These are phyloP conservation scores for Maniola hyperantus DNA, from an alignment of 2,888 invertebrate species.

Conservation along the genomic window DNA sequence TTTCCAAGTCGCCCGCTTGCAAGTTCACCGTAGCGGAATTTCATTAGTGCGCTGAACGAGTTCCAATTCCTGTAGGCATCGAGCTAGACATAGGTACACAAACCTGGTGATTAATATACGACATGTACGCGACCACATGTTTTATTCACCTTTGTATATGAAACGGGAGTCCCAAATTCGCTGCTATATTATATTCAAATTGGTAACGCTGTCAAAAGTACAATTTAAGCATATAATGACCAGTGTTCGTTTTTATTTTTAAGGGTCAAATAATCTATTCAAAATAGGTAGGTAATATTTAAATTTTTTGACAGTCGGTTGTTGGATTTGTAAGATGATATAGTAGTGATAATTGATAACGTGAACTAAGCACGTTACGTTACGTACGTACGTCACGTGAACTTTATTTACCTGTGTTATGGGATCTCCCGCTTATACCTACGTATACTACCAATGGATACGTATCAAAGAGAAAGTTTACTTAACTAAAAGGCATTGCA, in stretches of 20 bases:
- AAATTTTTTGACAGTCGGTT: no score
- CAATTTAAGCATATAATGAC: no score
- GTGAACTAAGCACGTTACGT: no score
- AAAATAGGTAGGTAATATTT: no score
- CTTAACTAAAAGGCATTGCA: constrained; percentile 15
- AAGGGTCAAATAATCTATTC: no score
- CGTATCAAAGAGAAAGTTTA: not conserved
- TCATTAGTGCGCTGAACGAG: constrained; percentile 32
- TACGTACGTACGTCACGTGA: no score
- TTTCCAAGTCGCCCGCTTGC: constrained; percentile 49
- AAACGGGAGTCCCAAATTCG: not conserved
- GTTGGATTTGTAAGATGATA: no score
- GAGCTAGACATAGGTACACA: constrained; percentile 10
- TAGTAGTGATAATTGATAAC: no score
- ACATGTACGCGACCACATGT: not conserved
- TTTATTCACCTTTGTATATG: not conserved
- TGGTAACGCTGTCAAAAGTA: not conserved
- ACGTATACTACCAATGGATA: no score
- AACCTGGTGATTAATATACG: constrained; percentile 17
- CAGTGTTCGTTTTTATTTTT: no score
- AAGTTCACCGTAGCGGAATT: constrained; percentile 37
- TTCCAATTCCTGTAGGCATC: constrained; percentile 27
- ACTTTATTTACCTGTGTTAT: not conserved
- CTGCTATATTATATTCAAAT: not conserved
- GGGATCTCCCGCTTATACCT: not conserved